phyloP scores from a whole-genome alignment of 1,140 invertebrate species.

The Pogonomyrmex barbatus region DNA sequence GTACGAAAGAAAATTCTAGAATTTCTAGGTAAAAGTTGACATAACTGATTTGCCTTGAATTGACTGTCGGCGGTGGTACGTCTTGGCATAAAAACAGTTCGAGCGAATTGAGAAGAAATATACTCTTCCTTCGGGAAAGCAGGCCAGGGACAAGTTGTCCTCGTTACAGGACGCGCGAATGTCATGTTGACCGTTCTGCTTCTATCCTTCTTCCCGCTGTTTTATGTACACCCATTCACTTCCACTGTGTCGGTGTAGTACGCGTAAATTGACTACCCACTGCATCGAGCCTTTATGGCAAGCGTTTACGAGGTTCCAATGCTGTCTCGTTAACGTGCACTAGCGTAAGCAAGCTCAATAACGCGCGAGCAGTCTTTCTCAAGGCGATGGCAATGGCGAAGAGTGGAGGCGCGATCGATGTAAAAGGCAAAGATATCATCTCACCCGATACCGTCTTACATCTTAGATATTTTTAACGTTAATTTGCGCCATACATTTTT shows the following conservation, averaged over 20 bases:
- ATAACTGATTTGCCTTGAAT: constrained; percentile 12
- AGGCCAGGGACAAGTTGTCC: constrained; percentile 34
- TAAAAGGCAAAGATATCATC: constrained; percentile 13
- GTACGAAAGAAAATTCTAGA: neutral
- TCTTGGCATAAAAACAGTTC: constrained; percentile 18
- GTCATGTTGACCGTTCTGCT: neutral
- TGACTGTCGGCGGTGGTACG: neutral
- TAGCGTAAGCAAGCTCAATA: neutral
- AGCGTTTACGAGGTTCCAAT: constrained; percentile 39
- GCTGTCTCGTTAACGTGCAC: constrained; percentile 34
- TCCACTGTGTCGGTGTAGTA: neutral
- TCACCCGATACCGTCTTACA: neutral
- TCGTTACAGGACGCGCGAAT: constrained; percentile 16
- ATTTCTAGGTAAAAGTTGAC: neutral
- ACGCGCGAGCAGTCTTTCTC: constrained; percentile 3
- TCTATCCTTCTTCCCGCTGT: neutral
- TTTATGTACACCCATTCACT: constrained; percentile 25
- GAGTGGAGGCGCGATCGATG: constrained; percentile 8
- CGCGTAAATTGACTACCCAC: constrained; percentile 30
- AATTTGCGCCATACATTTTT: neutral
- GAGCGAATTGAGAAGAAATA: constrained; percentile 2
- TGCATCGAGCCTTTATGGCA: constrained; percentile 24
- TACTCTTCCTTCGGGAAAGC: neutral
- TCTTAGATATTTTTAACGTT: constrained; percentile 13
- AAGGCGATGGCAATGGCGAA: neutral